Evolutionary conservation across 2,797 vertebrate species (phyloP).

Genomic region (Myotis vivesi): DNA sequence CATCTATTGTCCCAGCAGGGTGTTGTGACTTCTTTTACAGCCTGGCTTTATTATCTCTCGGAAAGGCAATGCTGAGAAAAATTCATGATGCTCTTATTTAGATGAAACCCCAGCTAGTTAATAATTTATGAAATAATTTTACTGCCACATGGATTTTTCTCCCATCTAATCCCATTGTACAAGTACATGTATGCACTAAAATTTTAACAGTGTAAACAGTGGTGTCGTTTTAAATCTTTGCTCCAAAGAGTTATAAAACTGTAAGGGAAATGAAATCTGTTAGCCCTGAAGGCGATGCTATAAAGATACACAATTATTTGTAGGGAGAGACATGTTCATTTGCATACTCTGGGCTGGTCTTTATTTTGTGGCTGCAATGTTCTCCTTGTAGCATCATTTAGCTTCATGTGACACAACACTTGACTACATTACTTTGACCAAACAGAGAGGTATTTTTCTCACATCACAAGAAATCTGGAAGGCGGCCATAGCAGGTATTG

Average conservation of each 20-base stretch:
- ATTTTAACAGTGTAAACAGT: constrained; percentile 18
- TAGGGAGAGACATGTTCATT: neutral
- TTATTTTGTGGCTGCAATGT: neutral
- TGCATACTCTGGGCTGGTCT: neutral
- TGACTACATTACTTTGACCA: neutral
- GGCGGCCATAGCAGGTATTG: neutral
- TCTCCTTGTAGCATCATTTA: neutral
- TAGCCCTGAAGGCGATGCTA: constrained; percentile 35
- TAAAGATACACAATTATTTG: neutral
- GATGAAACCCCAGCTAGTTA: constrained; percentile 53
- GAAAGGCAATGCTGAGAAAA: constrained; percentile 59
- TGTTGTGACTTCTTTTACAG: constrained; percentile 56
- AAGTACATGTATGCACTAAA: neutral
- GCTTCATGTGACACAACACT: neutral
- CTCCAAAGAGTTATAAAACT: constrained; percentile 29
- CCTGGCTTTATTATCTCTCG: constrained; percentile 53
- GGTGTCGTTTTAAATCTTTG: neutral
- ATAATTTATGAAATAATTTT: constrained; percentile 61
- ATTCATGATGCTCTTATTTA: constrained; percentile 39
- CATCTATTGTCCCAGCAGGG: constrained; percentile 35
- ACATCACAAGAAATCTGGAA: neutral
- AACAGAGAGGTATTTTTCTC: neutral
- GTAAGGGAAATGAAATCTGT: constrained; percentile 41
- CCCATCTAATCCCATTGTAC: constrained; percentile 16
- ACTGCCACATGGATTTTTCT: constrained; percentile 31